Conservation (phyloP, 1,140 invertebrate species). For the Caenorhabditis elegans region WBcel235 BX284605.5:11905001-11905500, state of each 20-base stretch:
- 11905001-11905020: constrained; percentile 77
- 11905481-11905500: constrained; percentile 77
- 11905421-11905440: constrained; percentile 71
- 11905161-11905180: constrained; percentile 65
- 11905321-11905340: constrained; percentile 97
- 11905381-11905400: constrained; percentile 58
- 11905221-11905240: constrained; percentile 89
- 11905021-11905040: constrained; percentile 90
- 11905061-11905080: neutral
- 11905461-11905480: constrained; percentile 78
- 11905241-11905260: constrained; percentile 84
- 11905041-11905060: constrained; percentile 68
- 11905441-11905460: constrained; percentile 79
- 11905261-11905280: constrained; percentile 92
- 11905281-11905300: constrained; percentile 97
- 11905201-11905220: constrained; percentile 84
- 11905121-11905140: constrained; percentile 76
- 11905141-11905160: constrained; percentile 73
- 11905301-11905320: constrained; percentile 80
- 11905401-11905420: constrained; percentile 53
- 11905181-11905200: constrained; percentile 79
- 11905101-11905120: constrained; percentile 80
- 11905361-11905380: constrained; percentile 76
- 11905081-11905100: constrained; percentile 74
- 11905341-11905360: constrained; percentile 87